Conservation (phyloP, 2,888 invertebrate genomes). For the Lucinisca nassula region DNA sequence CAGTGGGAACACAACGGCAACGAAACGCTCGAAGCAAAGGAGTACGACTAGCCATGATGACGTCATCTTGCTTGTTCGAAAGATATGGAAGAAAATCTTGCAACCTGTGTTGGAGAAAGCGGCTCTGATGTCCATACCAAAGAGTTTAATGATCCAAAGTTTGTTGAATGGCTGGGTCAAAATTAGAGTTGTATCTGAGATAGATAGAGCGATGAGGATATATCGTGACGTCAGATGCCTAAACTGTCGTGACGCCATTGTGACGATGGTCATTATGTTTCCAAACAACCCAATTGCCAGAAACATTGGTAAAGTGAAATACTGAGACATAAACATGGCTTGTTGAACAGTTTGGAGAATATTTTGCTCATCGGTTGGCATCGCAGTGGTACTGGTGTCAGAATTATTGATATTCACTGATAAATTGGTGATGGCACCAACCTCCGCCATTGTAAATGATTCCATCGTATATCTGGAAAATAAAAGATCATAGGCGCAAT, state of each 20-base stretch:
- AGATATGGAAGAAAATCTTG: slow-evolving; percentile 74
- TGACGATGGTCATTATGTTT: slow-evolving; percentile 70
- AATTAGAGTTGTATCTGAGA: slow-evolving; percentile 73
- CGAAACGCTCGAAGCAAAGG: slow-evolving; percentile 75
- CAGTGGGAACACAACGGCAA: slow-evolving; percentile 76
- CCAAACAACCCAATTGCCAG: slow-evolving; percentile 70
- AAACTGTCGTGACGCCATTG: slow-evolving; percentile 70
- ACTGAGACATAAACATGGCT: slow-evolving; percentile 7
- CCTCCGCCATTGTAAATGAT: too few species aligned
- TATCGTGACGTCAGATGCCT: slow-evolving; percentile 63
- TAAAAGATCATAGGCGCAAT: too few species aligned
- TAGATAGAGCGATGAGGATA: slow-evolving; percentile 71
- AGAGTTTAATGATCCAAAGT: slow-evolving; percentile 60
- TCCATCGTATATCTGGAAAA: too few species aligned
- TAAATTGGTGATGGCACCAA: too few species aligned
- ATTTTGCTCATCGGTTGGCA: neutral
- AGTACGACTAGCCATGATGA: slow-evolving; percentile 79
- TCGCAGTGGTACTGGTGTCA: neutral
- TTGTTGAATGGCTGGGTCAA: slow-evolving; percentile 76
- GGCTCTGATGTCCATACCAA: slow-evolving; percentile 73
- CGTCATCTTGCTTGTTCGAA: slow-evolving; percentile 74
- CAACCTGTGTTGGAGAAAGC: slow-evolving; percentile 70
- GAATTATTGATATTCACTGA: too few species aligned
- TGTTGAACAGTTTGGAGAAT: neutral
- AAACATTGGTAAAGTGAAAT: slow-evolving; percentile 58